Evolutionary conservation across 1,140 invertebrate genomes (phyloP), one percentile per base, ranked within the genome.

Genomic region (Bombus waltoni): DNA sequence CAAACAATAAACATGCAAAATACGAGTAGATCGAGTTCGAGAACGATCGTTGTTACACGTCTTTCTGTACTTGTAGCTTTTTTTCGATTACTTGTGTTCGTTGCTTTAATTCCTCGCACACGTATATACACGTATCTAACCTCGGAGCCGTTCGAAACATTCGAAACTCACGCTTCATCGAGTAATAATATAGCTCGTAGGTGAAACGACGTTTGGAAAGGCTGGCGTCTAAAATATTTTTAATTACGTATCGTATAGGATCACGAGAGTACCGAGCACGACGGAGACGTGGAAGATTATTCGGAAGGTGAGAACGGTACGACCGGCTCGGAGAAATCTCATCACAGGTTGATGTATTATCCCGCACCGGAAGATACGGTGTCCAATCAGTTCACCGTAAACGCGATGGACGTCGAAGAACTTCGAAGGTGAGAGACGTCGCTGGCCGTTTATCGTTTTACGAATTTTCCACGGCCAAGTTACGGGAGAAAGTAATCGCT

Each of bases 371-470:
- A 94, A 59, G 96, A 96, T 85, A 95, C 93, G 3, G 92, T 95
- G 3, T 95, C 91, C 86, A 98, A 97, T 91, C 97, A 98, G 90
- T 98, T 97, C 91, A 98, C 97, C 83, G 97, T 98, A 44, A 98
- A 97, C 92, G 98, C 98, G 66, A 98, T 98, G 96, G 97, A 98
- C 92, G 97, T 97, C 28, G 97, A 98, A 80, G 98, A 98, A 92
- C 94, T 98, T 77, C 95, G 97, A 32, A 97, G 92, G 94, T 94
- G 72, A 42, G 71, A 78, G 44, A 53, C 18, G 18, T 53, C 47
- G 4, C 0, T 1, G 1, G 18, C 6, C 18, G 47, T 53, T 22
- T 53, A 22, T 53, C 18, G 18, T 8, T 22, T 22, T 53, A 8
- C 47, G 5, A 22, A 22, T 6, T 22, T 22, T 53, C 5, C 22